phyloP scores from a whole-genome alignment of 1,140 invertebrate genomes.

The Sycophila sp. region DNA sequence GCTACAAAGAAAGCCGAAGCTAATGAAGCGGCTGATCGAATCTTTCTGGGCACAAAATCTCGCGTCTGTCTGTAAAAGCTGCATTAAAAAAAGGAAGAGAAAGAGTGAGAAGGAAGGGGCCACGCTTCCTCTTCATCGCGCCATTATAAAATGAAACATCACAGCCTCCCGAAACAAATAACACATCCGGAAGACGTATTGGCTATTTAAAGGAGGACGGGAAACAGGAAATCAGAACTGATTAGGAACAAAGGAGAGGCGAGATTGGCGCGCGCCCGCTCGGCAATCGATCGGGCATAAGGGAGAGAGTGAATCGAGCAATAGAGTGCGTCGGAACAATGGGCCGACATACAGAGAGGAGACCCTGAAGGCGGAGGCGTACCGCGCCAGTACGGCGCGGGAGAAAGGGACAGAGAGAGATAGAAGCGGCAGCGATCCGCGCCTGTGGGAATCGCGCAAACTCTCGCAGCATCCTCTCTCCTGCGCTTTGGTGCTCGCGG shows the following conservation, averaged over 20 bases:
- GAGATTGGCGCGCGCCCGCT: neutral
- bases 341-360: slow-evolving; percentile 31
- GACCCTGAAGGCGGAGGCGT: slow-evolving; percentile 29
- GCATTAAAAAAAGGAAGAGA: neutral
- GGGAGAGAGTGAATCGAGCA: slow-evolving; percentile 20
- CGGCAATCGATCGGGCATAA: neutral
- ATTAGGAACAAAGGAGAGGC: slow-evolving; percentile 36
- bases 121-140: neutral
- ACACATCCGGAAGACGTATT: slow-evolving; percentile 15
- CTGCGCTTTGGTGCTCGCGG: slow-evolving; percentile 15
- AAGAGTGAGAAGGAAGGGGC: neutral
- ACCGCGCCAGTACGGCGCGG: slow-evolving; percentile 19
- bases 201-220: neutral
- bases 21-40: slow-evolving; percentile 10
- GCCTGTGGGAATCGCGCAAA: slow-evolving; percentile 41
- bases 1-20: neutral
- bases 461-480: slow-evolving; percentile 38
- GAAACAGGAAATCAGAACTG: slow-evolving; percentile 29
- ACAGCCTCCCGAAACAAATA: neutral
- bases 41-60: slow-evolving; percentile 3
- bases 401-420: neutral
- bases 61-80: too few species aligned
- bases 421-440: neutral
- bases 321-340: slow-evolving; percentile 37
- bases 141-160: neutral